phyloP scores from a whole-genome alignment of 2,888 invertebrate genomes.

The Mimachlamys varia region DNA sequence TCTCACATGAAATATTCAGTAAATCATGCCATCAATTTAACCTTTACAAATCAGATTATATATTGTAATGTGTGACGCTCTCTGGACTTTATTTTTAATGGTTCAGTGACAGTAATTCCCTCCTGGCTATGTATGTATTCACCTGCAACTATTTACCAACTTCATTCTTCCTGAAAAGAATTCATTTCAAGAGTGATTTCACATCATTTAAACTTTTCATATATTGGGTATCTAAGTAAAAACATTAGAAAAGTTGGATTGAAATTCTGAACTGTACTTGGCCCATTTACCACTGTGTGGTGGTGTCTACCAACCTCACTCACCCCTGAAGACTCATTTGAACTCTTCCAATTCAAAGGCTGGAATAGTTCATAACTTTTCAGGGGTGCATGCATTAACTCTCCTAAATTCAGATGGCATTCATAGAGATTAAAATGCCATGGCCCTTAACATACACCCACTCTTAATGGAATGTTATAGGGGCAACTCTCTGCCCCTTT shows the following conservation, averaged over 20 bases:
- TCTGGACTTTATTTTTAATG: neutral
- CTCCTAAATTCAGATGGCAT: too few relatives aligned
- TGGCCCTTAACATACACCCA: too few relatives aligned
- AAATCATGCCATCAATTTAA: neutral
- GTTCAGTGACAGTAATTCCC: neutral
- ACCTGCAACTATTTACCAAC: neutral
- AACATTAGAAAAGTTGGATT: neutral
- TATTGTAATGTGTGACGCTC: neutral
- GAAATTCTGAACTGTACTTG: neutral
- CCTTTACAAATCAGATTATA: slow-evolving; percentile 1
- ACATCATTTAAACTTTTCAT: neutral
- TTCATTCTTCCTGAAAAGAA: neutral
- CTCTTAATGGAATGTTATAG: too few relatives aligned
- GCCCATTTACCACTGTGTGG: too few relatives aligned
- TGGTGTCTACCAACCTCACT: too few relatives aligned
- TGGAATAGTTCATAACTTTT: too few relatives aligned
- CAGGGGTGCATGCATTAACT: too few relatives aligned
- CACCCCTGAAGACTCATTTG: too few relatives aligned
- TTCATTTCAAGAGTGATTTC: neutral
- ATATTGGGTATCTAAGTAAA: neutral
- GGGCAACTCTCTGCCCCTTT: too few relatives aligned
- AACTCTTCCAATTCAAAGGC: too few relatives aligned
- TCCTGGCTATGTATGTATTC: neutral
- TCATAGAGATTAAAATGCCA: too few relatives aligned
- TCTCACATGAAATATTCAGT: neutral